Base-by-base conservation (phyloP, 2,888 invertebrate genomes). In the Temnothorax rugatulus region DNA sequence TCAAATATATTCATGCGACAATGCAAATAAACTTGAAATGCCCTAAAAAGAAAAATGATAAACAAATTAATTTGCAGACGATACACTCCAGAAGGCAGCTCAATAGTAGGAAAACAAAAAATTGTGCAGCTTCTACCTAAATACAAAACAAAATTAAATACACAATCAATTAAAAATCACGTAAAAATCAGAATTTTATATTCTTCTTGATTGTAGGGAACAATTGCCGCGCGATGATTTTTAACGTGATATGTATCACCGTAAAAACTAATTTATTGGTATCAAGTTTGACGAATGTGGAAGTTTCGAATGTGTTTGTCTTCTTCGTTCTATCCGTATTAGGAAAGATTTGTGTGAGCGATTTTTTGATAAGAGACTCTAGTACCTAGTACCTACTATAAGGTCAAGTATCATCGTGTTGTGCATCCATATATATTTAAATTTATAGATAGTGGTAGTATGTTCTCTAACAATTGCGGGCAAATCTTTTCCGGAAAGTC, bases 51-150 rank as follows among this genome's bases (percentile, higher is more conserved):
- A 88, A 92, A 90, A 90, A 87, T 83, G 89, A 91, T 68, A 88
- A 88, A 88, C 41, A 82, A 91, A 89, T 87, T 83, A 89, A 90
- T 90, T 83, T 88, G 91, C 89, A 90, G 91, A 91, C 92, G 86
- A 90, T 92, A 94, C 93, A 93, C 94, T 94, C 92, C 94, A 91
- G 91, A 91, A 92, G 90, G 90, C 91, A 88, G 92, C 89, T 92
- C 92, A 92, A 91, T 92, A 91, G 34, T 7, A 13, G 90, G 89
- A 86, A 92, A 93, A 94, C 91, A 93, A 93, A 93, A 94, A 94
- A 93, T 89, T 87, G 92, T 91, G 92, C 92, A 89, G 92, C 92
- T 81, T 93, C 92, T 93, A 94, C 93, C 92, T 94, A 93, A 93
- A 94, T 91, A 86, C 91, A 88, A 92, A 93, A 93, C 87, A 91